Conservation (phyloP, 2,888 invertebrate genomes). For the Troides aeacus region DNA sequence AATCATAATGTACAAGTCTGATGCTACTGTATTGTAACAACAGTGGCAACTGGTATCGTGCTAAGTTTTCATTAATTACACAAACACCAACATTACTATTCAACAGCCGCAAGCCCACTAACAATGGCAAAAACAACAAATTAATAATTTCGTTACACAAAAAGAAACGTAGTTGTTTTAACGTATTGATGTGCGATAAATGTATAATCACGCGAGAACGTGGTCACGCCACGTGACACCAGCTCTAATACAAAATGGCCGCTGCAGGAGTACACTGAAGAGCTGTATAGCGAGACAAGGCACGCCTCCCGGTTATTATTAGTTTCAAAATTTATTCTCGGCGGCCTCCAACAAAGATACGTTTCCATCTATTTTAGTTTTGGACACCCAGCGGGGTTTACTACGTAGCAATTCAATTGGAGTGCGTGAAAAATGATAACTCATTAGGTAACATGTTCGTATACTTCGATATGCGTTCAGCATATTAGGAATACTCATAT, state of each 20-base stretch:
- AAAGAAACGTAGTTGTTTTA: not conserved
- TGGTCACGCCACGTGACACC: constrained; percentile 32
- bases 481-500: not conserved
- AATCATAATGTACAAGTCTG: too few relatives aligned
- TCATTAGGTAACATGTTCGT: not conserved
- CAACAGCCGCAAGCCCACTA: too few relatives aligned
- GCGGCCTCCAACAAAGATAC: constrained; percentile 70
- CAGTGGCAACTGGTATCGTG: too few relatives aligned
- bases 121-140: too few relatives aligned
- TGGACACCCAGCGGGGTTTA: constrained; percentile 51
- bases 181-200: constrained; percentile 4
- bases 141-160: not conserved
- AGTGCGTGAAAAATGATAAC: constrained; percentile 1
- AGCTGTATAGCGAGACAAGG: constrained; percentile 41
- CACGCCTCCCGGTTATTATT: constrained; percentile 59
- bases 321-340: constrained; percentile 58
- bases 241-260: constrained; percentile 32
- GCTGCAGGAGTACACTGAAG: constrained; percentile 36
- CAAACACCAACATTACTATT: too few relatives aligned
- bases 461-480: not conserved
- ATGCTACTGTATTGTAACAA: too few relatives aligned
- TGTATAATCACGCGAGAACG: constrained; percentile 14
- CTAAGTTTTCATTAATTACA: too few relatives aligned
- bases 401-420: constrained; percentile 34
- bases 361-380: constrained; percentile 62